Base-by-base conservation (phyloP, 2,113 vertebrate species). In the Tringa solitaria region DNA sequence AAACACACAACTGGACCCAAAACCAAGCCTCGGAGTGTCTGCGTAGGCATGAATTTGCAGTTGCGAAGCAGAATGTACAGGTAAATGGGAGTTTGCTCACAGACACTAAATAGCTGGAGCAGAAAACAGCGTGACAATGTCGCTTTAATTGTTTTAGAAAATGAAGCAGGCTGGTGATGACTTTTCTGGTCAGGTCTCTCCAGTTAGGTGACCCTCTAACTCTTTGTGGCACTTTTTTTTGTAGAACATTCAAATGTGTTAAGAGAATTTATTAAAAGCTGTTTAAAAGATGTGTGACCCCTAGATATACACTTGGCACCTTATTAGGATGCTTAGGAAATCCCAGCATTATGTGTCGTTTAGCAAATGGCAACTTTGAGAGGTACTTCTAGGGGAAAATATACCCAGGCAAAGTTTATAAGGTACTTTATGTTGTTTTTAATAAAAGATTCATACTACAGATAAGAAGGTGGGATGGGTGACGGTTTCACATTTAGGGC, bases 121-220 rank as follows among this genome's bases (percentile, higher is more conserved):
- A 70, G 70, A 77, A 87, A 72, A 56, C 68, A 67, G 33, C 14
- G 26, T 46, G 14, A n/a, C 63, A 78, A 30, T 13, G 19, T 61
- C 81, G 37, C 19, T 91, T 86, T 68, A 67, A 60, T 84, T 61
- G 35, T 73, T 82, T 95, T 32, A 65, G 72, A 73, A 93, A 86
- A 10, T 21, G 63, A 78, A 74, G 54, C 24, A 37, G 22, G 39
- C 63, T n/a, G 48, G 59, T 57, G 59, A 30, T 64, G 27, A 63
- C 35, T 84, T 88, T 6, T 79, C 63, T 67, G 68, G 23, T 20
- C 22, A 65, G 23, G 10, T 20, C 41, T 56, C 33, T 48, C 51
- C 35, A 51, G 30, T 26, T 23, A 60, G 32, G 9, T 59, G 21
- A 27, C 56, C n/a, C 18, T 72, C 51, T 50, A 59, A 69, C 4